These are phyloP conservation scores for Gopherus flavomarginatus DNA, from an alignment of 2,113 vertebrate genomes.

Conservation along the genomic window DNA sequence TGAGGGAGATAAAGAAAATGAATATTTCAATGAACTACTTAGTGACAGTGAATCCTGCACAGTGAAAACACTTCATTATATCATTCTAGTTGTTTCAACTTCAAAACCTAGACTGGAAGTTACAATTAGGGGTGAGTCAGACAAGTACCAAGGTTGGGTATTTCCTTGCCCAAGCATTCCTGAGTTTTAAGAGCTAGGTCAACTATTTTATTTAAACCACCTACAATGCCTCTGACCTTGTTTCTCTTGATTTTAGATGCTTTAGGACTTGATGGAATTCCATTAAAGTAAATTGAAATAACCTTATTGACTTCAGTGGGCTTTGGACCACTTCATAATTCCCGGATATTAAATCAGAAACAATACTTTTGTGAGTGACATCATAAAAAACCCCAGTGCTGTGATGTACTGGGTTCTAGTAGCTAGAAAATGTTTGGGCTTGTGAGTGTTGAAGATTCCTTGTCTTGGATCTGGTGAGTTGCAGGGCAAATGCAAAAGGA, in stretches of 20 bases:
- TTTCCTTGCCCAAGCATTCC: background rate
- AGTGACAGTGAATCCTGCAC: background rate
- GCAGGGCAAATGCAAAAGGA: background rate
- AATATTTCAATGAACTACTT: background rate
- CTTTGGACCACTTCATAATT: background rate
- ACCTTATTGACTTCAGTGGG: background rate
- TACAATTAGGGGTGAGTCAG: background rate
- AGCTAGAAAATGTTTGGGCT: background rate
- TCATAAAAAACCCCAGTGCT: background rate
- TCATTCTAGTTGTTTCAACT: background rate
- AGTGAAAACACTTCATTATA: background rate
- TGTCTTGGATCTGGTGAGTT: background rate
- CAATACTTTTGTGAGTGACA: background rate
- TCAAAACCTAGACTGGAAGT: background rate
- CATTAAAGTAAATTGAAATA: background rate
- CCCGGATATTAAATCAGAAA: background rate
- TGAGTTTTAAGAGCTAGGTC: background rate
- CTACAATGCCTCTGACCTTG: background rate
- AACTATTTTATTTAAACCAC: background rate
- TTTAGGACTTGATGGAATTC: background rate
- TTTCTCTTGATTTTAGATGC: background rate
- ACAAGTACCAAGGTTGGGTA: background rate
- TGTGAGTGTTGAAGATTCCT: background rate
- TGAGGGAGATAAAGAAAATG: background rate
- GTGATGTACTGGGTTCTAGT: background rate